phyloP scores from a whole-genome alignment of 2,113 vertebrate genomes.

The Indri indri region DNA sequence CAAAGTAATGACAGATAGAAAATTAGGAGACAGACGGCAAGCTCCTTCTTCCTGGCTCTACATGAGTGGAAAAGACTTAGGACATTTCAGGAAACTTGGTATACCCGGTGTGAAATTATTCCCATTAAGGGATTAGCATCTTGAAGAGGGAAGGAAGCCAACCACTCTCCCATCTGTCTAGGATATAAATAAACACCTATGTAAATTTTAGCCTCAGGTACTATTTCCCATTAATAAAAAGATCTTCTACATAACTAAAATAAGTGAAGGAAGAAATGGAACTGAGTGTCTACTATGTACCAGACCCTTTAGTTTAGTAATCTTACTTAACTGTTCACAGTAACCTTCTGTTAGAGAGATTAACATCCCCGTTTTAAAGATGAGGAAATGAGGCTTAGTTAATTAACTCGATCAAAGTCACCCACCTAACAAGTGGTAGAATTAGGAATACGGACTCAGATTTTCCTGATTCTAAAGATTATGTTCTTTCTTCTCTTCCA shows the following conservation, averaged over 20 bases:
- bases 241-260: not conserved
- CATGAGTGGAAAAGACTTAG: not conserved
- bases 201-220: not conserved
- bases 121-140: not conserved
- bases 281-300: not conserved
- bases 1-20: conserved; percentile 29
- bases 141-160: not conserved
- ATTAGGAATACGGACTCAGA: not conserved
- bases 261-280: not conserved
- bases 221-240: conserved; percentile 45
- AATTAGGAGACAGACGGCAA: conserved; percentile 65
- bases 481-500: conserved; percentile 22
- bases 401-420: conserved; percentile 4
- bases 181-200: not conserved
- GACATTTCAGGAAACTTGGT: not conserved
- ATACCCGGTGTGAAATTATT: not conserved
- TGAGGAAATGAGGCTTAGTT: not conserved
- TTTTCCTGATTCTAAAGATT: conserved; percentile 1
- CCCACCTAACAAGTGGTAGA: not conserved
- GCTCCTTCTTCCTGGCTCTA: conserved; percentile 28
- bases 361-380: conserved; percentile 1
- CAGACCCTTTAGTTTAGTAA: not conserved
- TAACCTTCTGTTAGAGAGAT: not conserved
- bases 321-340: not conserved
- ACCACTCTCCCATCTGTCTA: not conserved